Evolutionary conservation across 2,888 invertebrate genomes (phyloP), one percentile per base, ranked within the genome.

Genomic region (Ophion costatus): DNA sequence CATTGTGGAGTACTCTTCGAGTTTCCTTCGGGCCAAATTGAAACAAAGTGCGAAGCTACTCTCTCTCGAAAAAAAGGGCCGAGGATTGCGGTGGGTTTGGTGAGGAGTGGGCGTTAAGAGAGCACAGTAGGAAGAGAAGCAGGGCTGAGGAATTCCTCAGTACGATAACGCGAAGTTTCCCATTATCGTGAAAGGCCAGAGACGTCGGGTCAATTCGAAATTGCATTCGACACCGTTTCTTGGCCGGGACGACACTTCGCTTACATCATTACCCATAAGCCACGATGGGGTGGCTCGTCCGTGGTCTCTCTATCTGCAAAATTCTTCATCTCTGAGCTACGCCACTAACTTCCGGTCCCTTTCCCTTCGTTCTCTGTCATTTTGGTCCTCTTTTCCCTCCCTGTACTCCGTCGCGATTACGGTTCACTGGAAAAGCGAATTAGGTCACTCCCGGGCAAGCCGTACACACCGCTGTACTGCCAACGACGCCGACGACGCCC

Each of bases 391-490:
- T 84, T 80, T 76, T 75, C 33, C 66, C 29, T 75, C 81, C 64
- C 70, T 59, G 64, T 59, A 22, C 70, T 78, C 78, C 14, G 75
- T 67, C 22, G 80, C 78, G 76, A 84, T 88, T 87, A 85, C 84
- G 86, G 85, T 86, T 82, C 80, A 79, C 76, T 70, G 82, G 82
- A 71, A 82, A 75, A 83, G 84, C 85, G 77, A 88, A 88, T 88
- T 88, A 76, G 88, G 88, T 88, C 88, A 88, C 76, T 82, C 85
- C 85, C 80, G 82, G 85, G 85, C 82, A 63, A 85, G 61, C 79
- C 71, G 56, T 85, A 80, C 73, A 85, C 76, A 80, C 71, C 67
- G 82, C 73, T 59, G 57, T 76, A 45, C 51, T 29, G 56, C 79
- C 76, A 66, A 67, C 79, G 66, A 81, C 69, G 63, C 77, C 79